Evolutionary conservation across 2,888 invertebrate genomes (phyloP).

Genomic region (Drosophila prolongata): DNA sequence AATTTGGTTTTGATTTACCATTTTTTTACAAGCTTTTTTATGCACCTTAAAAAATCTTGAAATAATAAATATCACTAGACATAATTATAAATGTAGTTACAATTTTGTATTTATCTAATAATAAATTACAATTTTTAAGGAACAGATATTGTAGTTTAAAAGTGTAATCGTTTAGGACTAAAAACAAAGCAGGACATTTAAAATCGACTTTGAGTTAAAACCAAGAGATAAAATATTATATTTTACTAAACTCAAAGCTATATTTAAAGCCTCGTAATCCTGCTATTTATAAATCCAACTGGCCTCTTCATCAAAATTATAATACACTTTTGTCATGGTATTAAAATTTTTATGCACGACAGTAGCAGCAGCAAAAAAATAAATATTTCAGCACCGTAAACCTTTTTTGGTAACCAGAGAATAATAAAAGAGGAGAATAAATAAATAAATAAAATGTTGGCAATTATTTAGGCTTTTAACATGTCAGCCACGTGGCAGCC

Average conservation of each 20-base stretch:
- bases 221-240: too few species aligned
- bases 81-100: too few species aligned
- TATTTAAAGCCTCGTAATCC: background rate
- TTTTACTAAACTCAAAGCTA: background rate
- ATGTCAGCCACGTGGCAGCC: conserved; percentile 67
- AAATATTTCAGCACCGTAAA: conserved; percentile 9
- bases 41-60: too few species aligned
- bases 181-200: too few species aligned
- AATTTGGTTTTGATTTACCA: background rate
- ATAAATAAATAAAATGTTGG: conserved; percentile 55
- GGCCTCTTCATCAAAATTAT: conserved; percentile 4
- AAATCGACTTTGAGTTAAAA: too few species aligned
- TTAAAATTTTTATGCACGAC: conserved; percentile 18
- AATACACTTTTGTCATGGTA: conserved; percentile 18
- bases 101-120: too few species aligned
- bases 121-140: too few species aligned
- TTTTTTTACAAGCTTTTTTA: too few species aligned
- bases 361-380: conserved; percentile 2
- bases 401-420: conserved; percentile 11
- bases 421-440: conserved; percentile 18
- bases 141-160: too few species aligned
- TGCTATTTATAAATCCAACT: conserved; percentile 5
- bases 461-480: conserved; percentile 70
- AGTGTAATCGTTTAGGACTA: too few species aligned
- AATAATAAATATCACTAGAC: too few species aligned